Evolutionary conservation across 1,140 invertebrate genomes (phyloP).

Genomic region (Marisa cornuarietis): DNA sequence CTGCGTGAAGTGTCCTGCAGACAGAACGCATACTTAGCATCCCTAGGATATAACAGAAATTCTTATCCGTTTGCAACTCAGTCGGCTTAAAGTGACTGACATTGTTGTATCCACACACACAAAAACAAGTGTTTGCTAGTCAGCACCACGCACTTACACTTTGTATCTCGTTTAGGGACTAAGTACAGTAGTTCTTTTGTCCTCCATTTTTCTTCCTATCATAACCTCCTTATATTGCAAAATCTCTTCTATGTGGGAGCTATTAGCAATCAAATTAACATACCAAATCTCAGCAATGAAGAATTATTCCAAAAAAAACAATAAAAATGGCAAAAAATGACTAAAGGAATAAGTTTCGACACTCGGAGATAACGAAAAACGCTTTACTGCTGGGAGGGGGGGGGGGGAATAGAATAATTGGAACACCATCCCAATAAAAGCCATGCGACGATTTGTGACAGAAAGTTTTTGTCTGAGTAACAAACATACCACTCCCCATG

Average conservation of each 20-base stretch:
- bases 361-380: background rate
- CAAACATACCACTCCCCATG: constrained; percentile 66
- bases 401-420: background rate
- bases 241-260: too few relatives aligned
- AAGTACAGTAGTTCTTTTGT: too few relatives aligned
- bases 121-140: too few relatives aligned
- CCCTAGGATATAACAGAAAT: background rate
- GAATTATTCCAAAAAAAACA: background rate
- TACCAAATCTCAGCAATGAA: background rate
- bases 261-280: too few relatives aligned
- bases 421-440: background rate
- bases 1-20: constrained; percentile 87
- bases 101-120: too few relatives aligned
- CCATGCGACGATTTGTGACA: background rate
- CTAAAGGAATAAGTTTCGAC: background rate
- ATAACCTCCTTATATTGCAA: too few relatives aligned
- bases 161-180: too few relatives aligned
- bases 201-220: too few relatives aligned
- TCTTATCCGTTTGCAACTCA: background rate
- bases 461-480: background rate
- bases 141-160: too few relatives aligned
- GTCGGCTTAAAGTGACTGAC: too few relatives aligned
- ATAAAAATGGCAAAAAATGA: background rate
- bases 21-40: background rate
- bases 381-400: background rate